Base-by-base conservation (phyloP, 2,113 vertebrate genomes). In the Toxotes chatareus region DNA sequence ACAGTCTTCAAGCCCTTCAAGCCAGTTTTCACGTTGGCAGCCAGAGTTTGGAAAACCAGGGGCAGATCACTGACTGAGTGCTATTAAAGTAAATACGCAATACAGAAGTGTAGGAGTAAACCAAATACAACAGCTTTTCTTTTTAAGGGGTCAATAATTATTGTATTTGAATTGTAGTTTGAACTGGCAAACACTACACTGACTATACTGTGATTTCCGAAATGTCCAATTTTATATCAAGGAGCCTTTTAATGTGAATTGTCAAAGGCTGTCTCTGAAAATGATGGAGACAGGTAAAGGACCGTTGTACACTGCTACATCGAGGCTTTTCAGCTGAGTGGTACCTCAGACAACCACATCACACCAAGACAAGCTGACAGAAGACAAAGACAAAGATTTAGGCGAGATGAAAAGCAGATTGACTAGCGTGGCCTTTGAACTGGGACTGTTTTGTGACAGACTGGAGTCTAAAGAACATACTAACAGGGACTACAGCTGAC, bases 1-100 rank as follows among this genome's bases (percentile, higher is more conserved):
- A 78, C 79, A 27, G 63, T 49, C 19, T 65, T 42, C 34, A 32
- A 68, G 57, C 17, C 23, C 69, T 40, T 59, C 38, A 66, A n/a
- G n/a, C n/a, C n/a, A n/a, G 32, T 49, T 66, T 65, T 61, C 32
- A 55, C 64, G n/a, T 23, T 17, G n/a, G 60, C 40, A 76, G 19
- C 21, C 16, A 55, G 69, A 72, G 49, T 38, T 19, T 51, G 44
- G 51, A 70, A 82, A 72, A 72, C 16, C 44, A 49, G 11, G 3
- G 40, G 31, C 5, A 14, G 23, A 27, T 44, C 27, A 11, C 56
- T 4, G 11, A 2, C 57, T 38, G 4, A 51, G 16, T 2, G 51
- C 6, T 61, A 40, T n/a, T 1, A 61, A 70, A 70, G 38, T 44
- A 40, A 75, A 66, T 32, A 34, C 34, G 11, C 0, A 59, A 4